Base-by-base conservation (phyloP, 2,113 vertebrate genomes). In the Malurus melanocephalus region DNA sequence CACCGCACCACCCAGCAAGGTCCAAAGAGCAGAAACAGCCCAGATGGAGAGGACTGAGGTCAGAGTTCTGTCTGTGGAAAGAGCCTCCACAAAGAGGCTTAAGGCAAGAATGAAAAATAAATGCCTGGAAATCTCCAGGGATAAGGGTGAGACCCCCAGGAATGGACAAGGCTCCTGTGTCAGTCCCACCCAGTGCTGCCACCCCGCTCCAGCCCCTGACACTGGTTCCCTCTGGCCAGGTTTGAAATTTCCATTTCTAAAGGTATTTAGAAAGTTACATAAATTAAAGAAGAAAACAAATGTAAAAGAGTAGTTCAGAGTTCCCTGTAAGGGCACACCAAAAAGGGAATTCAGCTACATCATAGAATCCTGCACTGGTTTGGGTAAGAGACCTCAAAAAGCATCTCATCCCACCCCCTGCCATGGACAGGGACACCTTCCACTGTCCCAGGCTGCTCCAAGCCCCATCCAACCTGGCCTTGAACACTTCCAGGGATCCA, bases 1-100 rank as follows among this genome's bases (percentile, higher is more conserved):
- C 40, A 12, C 8, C 0, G 2, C 52, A 38, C 42, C 38, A 7
- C 38, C 62, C 1, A 0, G 32, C 28, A n/a, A 1, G 0, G 67
- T 73, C 27, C 85, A 87, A 66, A 87, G 76, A 87, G 60, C 76
- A 87, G 1, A 23, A 30, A 38, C 45, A 66, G 60, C 52, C 52
- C 76, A 22, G 67, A 11, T 32, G 52, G 51, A 19, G 38, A 22
- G 85, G 45, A 8, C 1, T 8, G 15, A 74, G 76, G 68, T n/a
- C 38, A 21, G 76, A 59, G 61, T 32, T 10, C 23, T 0, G 68
- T 46, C 46, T 53, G 46, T 33, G 60, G 3, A 20, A 18, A 16
- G 28, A 74, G 32, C 60, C 68, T 80, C 53, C 46, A 35, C 23
- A 1, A 45, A 30, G 60, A 53, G 68, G 40, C 53, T 74, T 26